Percentiles rank a stretch among this genome's conserved stretches.
Evolutionary conservation across 1,140 invertebrate genomes (phyloP).

Genomic region (Brachionus calyciflorus): DNA sequence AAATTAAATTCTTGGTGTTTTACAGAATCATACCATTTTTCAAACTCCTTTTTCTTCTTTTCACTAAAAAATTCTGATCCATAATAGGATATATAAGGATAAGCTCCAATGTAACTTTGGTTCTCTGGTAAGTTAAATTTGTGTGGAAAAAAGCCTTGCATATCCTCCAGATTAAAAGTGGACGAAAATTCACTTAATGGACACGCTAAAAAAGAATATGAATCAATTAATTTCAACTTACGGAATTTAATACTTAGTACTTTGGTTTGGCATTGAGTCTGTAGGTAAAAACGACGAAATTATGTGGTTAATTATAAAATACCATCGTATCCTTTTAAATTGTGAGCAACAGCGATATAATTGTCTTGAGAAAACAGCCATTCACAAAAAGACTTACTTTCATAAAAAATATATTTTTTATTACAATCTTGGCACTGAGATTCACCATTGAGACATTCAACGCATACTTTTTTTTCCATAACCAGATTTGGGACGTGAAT

Average conservation of each 20-base stretch:
- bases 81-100: not conserved
- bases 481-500: no score
- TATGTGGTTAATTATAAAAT: slow-evolving; percentile 10
- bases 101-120: slow-evolving; percentile 31
- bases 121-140: not conserved
- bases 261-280: not conserved
- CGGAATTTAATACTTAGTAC: not conserved
- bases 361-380: no score
- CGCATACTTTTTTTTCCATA: no score
- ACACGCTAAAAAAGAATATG: no score
- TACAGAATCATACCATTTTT: slow-evolving; percentile 38
- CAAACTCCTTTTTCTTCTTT: not conserved
- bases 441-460: no score
- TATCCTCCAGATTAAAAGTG: no score
- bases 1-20: slow-evolving; percentile 30
- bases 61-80: not conserved
- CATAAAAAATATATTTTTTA: no score
- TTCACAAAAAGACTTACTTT: no score
- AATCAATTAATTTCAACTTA: no score
- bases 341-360: slow-evolving; percentile 27
- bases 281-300: not conserved
- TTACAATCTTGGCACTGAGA: no score
- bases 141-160: no score
- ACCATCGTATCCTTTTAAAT: slow-evolving; percentile 42
- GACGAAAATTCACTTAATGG: no score